Evolutionary conservation across 2,113 vertebrate species (phyloP).

Genomic region (Myiozetetes cayanensis): DNA sequence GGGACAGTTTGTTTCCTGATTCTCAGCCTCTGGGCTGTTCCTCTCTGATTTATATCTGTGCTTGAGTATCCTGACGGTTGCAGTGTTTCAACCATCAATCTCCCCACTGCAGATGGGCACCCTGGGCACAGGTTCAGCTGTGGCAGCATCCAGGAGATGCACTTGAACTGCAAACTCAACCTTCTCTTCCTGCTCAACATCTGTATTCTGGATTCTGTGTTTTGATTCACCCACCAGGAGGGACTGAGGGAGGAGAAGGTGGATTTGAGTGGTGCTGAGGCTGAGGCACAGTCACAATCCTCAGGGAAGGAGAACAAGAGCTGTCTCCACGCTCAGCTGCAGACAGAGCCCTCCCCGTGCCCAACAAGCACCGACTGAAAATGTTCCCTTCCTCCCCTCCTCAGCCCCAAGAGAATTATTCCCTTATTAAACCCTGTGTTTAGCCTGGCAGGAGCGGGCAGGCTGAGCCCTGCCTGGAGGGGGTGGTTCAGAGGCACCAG

Average conservation of each 20-base stretch:
- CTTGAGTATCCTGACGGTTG: neutral
- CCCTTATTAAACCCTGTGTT: slow-evolving; percentile 10
- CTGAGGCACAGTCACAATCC: neutral
- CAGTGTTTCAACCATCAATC: neutral
- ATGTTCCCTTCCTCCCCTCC: neutral
- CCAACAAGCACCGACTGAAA: neutral
- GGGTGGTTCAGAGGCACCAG: neutral
- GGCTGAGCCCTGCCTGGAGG: neutral
- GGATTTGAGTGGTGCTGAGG: neutral
- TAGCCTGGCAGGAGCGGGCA: neutral
- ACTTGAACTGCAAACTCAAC: neutral
- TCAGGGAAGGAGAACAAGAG: neutral
- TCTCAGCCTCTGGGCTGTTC: neutral
- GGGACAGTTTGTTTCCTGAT: neutral
- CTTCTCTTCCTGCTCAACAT: neutral
- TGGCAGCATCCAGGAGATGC: neutral
- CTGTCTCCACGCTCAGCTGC: neutral
- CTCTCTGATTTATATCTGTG: neutral
- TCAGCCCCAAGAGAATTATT: neutral
- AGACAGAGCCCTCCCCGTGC: neutral
- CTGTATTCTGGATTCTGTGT: neutral
- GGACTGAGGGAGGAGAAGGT: neutral
- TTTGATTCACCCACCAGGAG: neutral
- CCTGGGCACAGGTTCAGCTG: neutral
- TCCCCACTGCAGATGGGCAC: rapidly evolving